Conservation (phyloP, 2,113 vertebrate species). For the Sinocyclocheilus rhinocerous region DNA sequence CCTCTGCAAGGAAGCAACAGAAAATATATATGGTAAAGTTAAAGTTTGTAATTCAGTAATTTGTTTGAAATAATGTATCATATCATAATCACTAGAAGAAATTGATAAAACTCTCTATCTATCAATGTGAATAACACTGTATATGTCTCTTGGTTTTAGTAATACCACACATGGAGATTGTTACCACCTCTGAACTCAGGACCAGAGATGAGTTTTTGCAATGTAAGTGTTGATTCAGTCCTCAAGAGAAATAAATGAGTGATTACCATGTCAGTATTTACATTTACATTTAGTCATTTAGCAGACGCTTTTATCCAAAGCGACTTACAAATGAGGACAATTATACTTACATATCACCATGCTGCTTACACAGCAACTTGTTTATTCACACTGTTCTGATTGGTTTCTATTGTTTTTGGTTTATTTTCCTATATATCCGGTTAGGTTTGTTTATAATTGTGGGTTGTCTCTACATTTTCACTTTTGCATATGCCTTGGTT, state of each 20-base stretch:
- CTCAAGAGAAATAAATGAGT: not conserved
- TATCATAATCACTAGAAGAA: no score
- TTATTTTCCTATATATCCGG: not conserved
- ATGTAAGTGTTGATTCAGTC: not conserved
- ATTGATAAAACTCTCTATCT: no score
- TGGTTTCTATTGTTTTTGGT: not conserved
- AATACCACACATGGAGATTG: not conserved
- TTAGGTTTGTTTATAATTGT: no score
- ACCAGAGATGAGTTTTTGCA: slow-evolving; percentile 18
- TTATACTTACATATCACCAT: no score
- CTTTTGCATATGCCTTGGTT: no score
- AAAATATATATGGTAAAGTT: not conserved
- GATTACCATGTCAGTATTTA: not conserved
- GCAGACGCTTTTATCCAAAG: no score
- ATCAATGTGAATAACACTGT: not conserved
- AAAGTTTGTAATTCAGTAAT: not conserved
- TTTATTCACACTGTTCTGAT: not conserved
- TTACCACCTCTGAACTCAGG: not conserved
- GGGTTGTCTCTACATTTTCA: no score
- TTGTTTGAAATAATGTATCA: no score
- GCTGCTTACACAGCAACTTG: no score
- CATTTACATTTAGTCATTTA: no score
- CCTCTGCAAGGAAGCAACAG: not conserved
- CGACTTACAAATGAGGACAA: no score
- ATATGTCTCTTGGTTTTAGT: not conserved